Evolutionary conservation across 2,113 vertebrate species (phyloP), one percentile per base, ranked within the genome.

Genomic region (Erythrolamprus reginae): DNA sequence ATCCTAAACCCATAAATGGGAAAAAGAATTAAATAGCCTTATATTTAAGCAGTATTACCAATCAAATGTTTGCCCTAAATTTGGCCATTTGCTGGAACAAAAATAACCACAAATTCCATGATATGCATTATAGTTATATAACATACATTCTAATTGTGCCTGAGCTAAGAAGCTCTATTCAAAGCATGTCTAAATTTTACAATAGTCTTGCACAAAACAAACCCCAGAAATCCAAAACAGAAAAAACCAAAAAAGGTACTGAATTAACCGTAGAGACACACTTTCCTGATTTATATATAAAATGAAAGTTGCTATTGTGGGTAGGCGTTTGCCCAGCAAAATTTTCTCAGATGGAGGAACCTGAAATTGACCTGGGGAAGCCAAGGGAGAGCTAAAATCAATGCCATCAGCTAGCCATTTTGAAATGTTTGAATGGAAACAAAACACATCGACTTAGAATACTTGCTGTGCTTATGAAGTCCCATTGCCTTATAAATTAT

Each of bases 51-150:
- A 82, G 84, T 82, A 82, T 90, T 58, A 82, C 87, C 87, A 88
- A 61, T 83, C 58, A 21, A 50, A 58, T 91, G 90, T 83, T 56
- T 45, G 19, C 28, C 88, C 90, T 91, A 91, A 58, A 83, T 88
- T 88, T 88, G 70, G 70, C 52, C 13, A 15, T 47, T 88, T 58
- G 70, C 70, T 21, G 42, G 90, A 88, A n/a, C 70, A 83, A 88
- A 91, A 91, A 91, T 88, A 91, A 86, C 42, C 38, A 26, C 8
- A 1, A 53, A 88, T 88, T 91, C 70, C 52, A 91, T 91, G 45
- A 83, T 50, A 47, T 17, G 70, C 56, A 51, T 88, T 83, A 53
- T 38, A 13, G 52, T 91, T 91, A 88, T 91, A 61, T 91, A 91
- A 90, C 6, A 5, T 53, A 82, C n/a, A 47, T 83, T 50, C 90